Evolutionary conservation across 2,113 vertebrate species (phyloP).

Genomic region (Trichechus manatus): DNA sequence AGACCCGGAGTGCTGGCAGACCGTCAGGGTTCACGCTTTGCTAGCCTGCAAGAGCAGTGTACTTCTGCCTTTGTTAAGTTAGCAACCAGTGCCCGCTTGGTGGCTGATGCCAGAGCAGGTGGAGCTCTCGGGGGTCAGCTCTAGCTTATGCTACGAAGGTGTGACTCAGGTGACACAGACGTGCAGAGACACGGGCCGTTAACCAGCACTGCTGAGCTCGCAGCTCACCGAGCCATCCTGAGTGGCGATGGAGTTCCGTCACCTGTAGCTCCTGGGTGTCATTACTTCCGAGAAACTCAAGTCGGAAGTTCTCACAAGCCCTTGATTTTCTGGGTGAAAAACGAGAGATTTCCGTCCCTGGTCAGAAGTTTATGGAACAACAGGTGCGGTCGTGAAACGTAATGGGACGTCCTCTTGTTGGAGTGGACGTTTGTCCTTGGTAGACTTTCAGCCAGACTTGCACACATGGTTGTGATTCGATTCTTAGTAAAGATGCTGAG

Average conservation of each 20-base stretch:
- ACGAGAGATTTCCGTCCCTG: background rate
- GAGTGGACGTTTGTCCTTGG: background rate
- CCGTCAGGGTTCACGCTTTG: no score
- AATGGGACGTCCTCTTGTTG: no score
- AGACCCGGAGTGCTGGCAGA: no score
- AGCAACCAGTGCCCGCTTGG: no score
- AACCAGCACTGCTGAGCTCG: background rate
- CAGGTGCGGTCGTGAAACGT: no score
- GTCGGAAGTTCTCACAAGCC: background rate
- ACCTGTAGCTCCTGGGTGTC: background rate
- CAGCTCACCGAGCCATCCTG: background rate
- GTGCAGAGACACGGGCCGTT: background rate
- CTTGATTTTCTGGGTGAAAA: conserved; percentile 24
- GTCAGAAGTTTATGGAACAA: no score
- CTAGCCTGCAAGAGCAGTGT: no score
- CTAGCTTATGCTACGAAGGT: background rate
- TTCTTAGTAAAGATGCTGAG: background rate
- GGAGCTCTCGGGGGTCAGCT: no score
- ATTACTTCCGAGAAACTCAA: background rate
- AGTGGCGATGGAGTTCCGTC: background rate
- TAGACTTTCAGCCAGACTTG: background rate
- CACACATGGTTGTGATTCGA: background rate
- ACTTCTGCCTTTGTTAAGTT: background rate
- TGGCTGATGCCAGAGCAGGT: background rate
- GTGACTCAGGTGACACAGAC: background rate